phyloP scores from a whole-genome alignment of 2,888 invertebrate species.

The Hypselothyrea guttata region DNA sequence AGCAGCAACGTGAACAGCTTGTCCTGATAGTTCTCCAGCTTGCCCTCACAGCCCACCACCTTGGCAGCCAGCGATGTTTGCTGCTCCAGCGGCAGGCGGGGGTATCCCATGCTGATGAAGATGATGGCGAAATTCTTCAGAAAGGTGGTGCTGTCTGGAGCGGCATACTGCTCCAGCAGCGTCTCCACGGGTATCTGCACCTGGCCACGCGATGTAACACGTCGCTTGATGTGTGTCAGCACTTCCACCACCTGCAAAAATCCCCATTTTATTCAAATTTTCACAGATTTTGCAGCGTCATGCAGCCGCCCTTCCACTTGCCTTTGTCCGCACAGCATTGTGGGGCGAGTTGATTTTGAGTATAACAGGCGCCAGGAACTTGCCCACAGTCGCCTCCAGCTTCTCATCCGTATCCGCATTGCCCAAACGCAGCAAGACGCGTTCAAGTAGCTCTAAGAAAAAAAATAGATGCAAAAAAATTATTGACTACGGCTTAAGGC shows the following conservation, averaged over 20 bases:
- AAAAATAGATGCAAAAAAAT: conserved; percentile 21
- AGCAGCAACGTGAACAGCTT: conserved; percentile 90
- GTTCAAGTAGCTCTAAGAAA: conserved; percentile 89
- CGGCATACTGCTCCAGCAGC: conserved; percentile 91
- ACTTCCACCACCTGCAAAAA: conserved; percentile 92
- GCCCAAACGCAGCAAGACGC: conserved; percentile 94
- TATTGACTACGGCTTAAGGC: conserved; percentile 1
- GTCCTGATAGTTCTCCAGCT: conserved; percentile 92
- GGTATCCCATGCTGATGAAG: conserved; percentile 95
- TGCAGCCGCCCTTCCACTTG: conserved; percentile 57
- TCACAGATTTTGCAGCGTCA: conserved; percentile 47
- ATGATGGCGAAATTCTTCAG: conserved; percentile 95
- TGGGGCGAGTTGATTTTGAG: conserved; percentile 94
- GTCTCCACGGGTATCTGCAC: conserved; percentile 94
- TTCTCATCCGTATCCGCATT: conserved; percentile 95
- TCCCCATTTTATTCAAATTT: conserved; percentile 10
- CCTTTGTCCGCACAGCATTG: conserved; percentile 90
- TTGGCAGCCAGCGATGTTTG: conserved; percentile 89
- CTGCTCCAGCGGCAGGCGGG: conserved; percentile 88
- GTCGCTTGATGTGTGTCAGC: conserved; percentile 94
- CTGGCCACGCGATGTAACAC: conserved; percentile 91
- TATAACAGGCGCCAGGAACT: conserved; percentile 93
- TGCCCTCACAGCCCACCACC: conserved; percentile 90
- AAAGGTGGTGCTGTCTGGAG: conserved; percentile 86
- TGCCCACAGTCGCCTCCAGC: conserved; percentile 88